These are phyloP conservation scores for Apamea sordens DNA, from an alignment of 2,888 invertebrate species.

Conservation along the genomic window DNA sequence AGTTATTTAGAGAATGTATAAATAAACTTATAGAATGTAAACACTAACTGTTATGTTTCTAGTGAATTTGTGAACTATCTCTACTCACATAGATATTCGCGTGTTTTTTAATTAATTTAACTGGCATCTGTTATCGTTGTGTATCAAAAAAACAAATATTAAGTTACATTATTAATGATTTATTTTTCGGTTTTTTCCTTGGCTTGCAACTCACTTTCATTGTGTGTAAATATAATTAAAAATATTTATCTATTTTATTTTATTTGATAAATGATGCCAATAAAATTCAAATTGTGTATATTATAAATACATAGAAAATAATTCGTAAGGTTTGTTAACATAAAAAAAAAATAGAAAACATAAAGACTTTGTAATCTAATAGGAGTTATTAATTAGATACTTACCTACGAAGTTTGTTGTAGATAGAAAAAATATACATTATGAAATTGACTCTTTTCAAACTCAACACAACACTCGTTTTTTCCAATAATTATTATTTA, in stretches of 20 bases:
- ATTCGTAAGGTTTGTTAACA: conserved; percentile 55
- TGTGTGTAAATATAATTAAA: conserved; percentile 30
- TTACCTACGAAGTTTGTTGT: conserved; percentile 67
- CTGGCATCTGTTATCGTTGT: conserved; percentile 25
- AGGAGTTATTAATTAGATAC: conserved; percentile 63
- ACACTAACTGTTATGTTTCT: conserved; percentile 49
- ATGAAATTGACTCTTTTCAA: conserved; percentile 42
- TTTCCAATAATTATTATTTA: background rate
- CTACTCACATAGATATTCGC: conserved; percentile 31
- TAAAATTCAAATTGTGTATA: conserved; percentile 50
- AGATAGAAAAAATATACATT: conserved; percentile 70
- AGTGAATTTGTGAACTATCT: conserved; percentile 48
- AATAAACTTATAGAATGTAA: conserved; percentile 35
- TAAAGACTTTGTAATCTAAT: conserved; percentile 71
- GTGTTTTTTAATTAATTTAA: conserved; percentile 36
- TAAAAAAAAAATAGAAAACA: conserved; percentile 65
- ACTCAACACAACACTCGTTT: background rate
- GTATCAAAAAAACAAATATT: background rate
- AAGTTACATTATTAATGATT: background rate
- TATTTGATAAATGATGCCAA: conserved; percentile 37
- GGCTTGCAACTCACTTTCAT: background rate
- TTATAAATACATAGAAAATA: conserved; percentile 62
- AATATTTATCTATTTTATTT: background rate
- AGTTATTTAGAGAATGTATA: conserved; percentile 63
- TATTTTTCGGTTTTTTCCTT: background rate